phyloP scores from a whole-genome alignment of 2,888 invertebrate genomes.

The Marronus borbonicus region DNA sequence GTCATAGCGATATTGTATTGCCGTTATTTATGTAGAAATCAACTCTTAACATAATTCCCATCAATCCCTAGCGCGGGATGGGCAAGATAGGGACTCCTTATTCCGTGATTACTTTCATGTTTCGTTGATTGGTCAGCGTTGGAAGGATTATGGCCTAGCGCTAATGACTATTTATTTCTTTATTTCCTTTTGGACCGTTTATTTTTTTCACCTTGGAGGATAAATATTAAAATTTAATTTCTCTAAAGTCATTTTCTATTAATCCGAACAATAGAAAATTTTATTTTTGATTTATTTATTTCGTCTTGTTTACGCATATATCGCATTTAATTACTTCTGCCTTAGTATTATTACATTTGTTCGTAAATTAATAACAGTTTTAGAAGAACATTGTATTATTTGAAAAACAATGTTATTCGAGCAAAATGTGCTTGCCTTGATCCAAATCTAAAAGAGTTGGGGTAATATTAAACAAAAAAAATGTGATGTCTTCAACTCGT shows the following conservation, averaged over 20 bases:
- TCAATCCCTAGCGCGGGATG: slow-evolving; percentile 63
- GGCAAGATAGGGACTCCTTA: slow-evolving; percentile 36
- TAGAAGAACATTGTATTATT: too few species aligned
- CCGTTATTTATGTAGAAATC: slow-evolving; percentile 71
- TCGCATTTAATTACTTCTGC: too few species aligned
- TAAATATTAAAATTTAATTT: slow-evolving; percentile 38
- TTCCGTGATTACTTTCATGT: slow-evolving; percentile 56
- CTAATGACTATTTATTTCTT: slow-evolving; percentile 51
- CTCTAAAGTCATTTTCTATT: slow-evolving; percentile 7
- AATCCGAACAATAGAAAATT: not conserved
- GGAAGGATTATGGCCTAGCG: slow-evolving; percentile 48
- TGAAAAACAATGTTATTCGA: too few species aligned
- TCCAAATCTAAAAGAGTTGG: too few species aligned
- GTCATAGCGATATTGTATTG: slow-evolving; percentile 70
- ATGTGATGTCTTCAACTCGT: too few species aligned
- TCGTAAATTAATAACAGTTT: too few species aligned
- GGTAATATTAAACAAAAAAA: too few species aligned
- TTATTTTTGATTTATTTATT: too few species aligned
- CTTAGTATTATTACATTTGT: too few species aligned
- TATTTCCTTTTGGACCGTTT: slow-evolving; percentile 40
- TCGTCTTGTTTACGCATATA: too few species aligned
- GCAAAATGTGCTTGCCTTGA: too few species aligned
- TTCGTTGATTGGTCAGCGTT: slow-evolving; percentile 53
- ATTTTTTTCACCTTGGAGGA: not conserved
- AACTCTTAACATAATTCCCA: slow-evolving; percentile 69